These are phyloP conservation scores for Electrona antarctica DNA, from an alignment of 2,113 vertebrate genomes.

Conservation along the genomic window DNA sequence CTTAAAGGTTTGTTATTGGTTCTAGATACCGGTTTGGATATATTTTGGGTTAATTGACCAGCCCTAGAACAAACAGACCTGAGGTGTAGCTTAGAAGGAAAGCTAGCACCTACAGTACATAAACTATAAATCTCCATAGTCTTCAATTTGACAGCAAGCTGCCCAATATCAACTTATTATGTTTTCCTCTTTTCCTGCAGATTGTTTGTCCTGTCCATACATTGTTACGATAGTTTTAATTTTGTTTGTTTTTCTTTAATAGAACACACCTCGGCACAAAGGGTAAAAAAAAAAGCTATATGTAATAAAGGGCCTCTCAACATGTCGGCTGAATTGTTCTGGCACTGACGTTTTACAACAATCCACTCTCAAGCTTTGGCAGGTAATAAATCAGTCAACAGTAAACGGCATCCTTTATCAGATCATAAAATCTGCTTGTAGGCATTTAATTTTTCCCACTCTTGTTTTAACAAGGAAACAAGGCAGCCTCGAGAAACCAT, in stretches of 20 bases:
- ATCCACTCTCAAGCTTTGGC: conserved; percentile 75
- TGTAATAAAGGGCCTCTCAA: conserved; percentile 60
- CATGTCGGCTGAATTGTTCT: conserved; percentile 52
- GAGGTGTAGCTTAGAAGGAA: conserved; percentile 2
- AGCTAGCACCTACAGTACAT: not conserved
- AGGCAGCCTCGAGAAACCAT: conserved; percentile 66
- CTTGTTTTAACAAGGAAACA: conserved; percentile 73
- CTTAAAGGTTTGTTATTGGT: no score
- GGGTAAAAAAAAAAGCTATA: conserved; percentile 26
- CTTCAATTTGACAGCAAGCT: conserved; percentile 1
- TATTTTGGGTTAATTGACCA: not conserved
- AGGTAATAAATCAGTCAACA: conserved; percentile 79
- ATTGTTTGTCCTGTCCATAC: not conserved
- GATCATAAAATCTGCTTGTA: conserved; percentile 80
- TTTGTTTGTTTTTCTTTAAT: conserved; percentile 27
- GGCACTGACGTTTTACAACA: conserved; percentile 62
- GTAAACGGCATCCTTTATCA: conserved; percentile 81
- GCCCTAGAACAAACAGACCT: not conserved
- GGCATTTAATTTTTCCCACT: conserved; percentile 75
- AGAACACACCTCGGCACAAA: conserved; percentile 31
- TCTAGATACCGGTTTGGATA: no score
- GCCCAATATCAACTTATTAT: not conserved
- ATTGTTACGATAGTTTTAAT: not conserved
- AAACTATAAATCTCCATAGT: not conserved
- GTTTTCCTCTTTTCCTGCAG: not conserved